Evolutionary conservation across 2,797 vertebrate genomes (phyloP).

Genomic region (Falco naumanni): DNA sequence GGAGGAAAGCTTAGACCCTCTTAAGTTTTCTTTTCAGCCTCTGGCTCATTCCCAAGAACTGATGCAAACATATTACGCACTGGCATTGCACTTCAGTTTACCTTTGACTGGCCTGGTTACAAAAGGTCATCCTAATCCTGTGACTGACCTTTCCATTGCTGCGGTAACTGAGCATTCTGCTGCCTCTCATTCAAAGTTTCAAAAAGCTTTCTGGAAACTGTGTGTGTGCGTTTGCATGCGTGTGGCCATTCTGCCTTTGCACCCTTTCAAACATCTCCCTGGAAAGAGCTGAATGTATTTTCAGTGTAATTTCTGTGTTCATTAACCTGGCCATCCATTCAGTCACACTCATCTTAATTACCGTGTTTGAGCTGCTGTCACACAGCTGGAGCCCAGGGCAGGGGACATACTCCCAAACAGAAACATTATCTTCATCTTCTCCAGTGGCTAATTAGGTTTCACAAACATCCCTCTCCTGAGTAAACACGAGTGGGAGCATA

Average conservation of each 20-base stretch:
- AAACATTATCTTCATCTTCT: conserved; percentile 19
- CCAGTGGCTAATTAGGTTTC: conserved; percentile 46
- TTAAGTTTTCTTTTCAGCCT: conserved; percentile 21
- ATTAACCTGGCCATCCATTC: neutral
- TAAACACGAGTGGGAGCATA: conserved; percentile 23
- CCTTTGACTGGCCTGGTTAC: conserved; percentile 10
- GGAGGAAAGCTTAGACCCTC: conserved; percentile 33
- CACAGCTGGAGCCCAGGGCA: conserved; percentile 25
- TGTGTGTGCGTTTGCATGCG: neutral
- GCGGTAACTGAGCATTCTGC: neutral
- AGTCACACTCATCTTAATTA: conserved; percentile 38
- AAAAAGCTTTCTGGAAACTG: conserved; percentile 42
- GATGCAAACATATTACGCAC: neutral
- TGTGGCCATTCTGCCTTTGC: neutral
- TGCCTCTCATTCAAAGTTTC: conserved; percentile 19
- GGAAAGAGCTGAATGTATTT: neutral
- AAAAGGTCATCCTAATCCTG: conserved; percentile 35
- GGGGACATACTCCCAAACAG: neutral
- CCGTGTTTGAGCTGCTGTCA: conserved; percentile 19
- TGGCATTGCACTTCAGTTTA: neutral
- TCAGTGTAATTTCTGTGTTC: neutral
- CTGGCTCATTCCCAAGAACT: conserved; percentile 26
- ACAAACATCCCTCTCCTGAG: neutral
- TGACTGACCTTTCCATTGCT: neutral
- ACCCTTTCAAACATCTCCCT: neutral